phyloP scores from a whole-genome alignment of 1,140 invertebrate genomes.

The Drosophila ananassae region DNA sequence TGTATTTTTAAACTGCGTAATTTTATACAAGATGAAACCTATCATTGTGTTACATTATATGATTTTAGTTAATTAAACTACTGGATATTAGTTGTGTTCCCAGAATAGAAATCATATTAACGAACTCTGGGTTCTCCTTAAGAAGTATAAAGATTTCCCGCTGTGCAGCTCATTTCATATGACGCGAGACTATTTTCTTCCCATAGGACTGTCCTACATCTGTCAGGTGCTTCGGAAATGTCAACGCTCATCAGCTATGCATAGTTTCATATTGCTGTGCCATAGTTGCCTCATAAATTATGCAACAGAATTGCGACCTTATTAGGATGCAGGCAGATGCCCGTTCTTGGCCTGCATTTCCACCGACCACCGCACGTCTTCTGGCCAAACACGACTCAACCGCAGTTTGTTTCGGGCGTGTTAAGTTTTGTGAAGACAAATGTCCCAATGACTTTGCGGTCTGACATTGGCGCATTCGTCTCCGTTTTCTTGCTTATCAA shows the following conservation, averaged over 20 bases:
- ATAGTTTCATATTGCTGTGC: conserved; percentile 32
- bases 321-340: conserved; percentile 26
- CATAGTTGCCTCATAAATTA: conserved; percentile 48
- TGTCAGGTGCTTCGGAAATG: conserved; percentile 33
- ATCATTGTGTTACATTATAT: neutral
- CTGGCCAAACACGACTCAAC: conserved; percentile 2
- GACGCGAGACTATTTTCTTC: conserved; percentile 7
- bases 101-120: neutral
- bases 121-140: too few species aligned
- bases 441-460: conserved; percentile 31
- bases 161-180: conserved; percentile 3
- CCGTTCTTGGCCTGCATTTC: conserved; percentile 14
- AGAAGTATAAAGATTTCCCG: neutral
- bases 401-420: conserved; percentile 1
- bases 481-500: conserved; percentile 34
- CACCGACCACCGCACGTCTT: neutral
- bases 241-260: conserved; percentile 58
- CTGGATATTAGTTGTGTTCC: neutral
- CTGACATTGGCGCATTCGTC: conserved; percentile 50
- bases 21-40: neutral
- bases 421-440: conserved; percentile 26
- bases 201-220: conserved; percentile 29
- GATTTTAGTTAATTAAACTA: neutral
- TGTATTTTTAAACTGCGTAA: too few species aligned
- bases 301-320: conserved; percentile 43